Conservation (phyloP, 35 echinoderm and acorn worm genomes). For the Apostichopus japonicus region DNA sequence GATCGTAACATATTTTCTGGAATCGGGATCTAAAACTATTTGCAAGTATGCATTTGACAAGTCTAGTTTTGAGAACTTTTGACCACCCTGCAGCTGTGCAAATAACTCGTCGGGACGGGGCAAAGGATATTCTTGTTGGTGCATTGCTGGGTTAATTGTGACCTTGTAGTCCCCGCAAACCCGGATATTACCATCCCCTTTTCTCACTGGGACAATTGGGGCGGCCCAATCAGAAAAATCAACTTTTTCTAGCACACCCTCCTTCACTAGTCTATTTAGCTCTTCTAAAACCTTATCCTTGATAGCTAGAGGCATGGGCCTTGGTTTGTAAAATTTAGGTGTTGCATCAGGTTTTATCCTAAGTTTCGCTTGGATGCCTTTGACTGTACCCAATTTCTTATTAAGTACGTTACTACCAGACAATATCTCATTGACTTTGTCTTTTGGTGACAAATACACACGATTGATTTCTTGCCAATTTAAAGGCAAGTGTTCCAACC, state of each 20-base stretch:
- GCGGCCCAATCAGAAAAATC: conserved; percentile 36
- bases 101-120: conserved; percentile 55
- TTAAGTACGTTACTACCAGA: conserved; percentile 21
- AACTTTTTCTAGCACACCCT: conserved; percentile 8
- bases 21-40: conserved; percentile 50
- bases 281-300: not conserved
- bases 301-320: too few species aligned
- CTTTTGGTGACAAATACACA: not conserved
- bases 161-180: conserved; percentile 44
- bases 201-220: conserved; percentile 19
- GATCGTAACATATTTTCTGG: conserved; percentile 24
- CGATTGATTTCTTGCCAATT: conserved; percentile 27
- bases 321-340: conserved; percentile 54
- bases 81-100: conserved; percentile 40
- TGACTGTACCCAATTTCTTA: conserved; percentile 27
- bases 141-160: conserved; percentile 35
- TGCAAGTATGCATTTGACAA: conserved; percentile 65
- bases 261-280: not conserved
- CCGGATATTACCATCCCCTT: not conserved
- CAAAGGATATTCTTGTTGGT: conserved; percentile 37
- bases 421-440: not conserved
- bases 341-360: not conserved
- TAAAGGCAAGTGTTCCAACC: conserved; percentile 5
- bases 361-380: conserved; percentile 33
- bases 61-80: conserved; percentile 59